These are phyloP conservation scores for Falcaria lacertinaria DNA, from an alignment of 2,888 invertebrate species.

Conservation along the genomic window DNA sequence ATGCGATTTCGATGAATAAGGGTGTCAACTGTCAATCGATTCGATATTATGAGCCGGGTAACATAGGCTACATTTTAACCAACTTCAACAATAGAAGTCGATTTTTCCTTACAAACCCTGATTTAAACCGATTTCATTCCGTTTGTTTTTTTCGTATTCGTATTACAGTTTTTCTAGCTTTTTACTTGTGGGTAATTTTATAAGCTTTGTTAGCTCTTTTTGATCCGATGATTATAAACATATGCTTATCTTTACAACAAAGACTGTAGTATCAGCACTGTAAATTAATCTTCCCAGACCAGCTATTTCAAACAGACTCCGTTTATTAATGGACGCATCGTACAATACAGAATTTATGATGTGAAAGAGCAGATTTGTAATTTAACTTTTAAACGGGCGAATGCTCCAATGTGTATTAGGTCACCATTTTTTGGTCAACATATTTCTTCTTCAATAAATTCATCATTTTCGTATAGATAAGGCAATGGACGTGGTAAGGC, in stretches of 20 bases:
- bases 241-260: background rate
- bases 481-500: slow-evolving; percentile 18
- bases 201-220: too few species aligned
- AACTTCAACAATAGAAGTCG: too few species aligned
- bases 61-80: too few species aligned
- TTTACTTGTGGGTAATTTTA: too few species aligned
- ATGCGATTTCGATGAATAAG: too few species aligned
- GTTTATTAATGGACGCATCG: background rate
- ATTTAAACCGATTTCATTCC: too few species aligned
- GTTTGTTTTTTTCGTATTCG: too few species aligned
- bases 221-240: too few species aligned
- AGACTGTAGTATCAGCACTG: background rate
- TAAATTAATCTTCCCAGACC: background rate
- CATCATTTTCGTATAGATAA: slow-evolving; percentile 19
- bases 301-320: background rate
- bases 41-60: too few species aligned
- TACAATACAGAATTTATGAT: background rate
- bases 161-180: too few species aligned
- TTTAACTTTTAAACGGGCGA: background rate
- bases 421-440: background rate
- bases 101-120: too few species aligned
- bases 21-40: too few species aligned
- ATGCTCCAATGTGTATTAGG: background rate
- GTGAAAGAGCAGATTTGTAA: background rate
- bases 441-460: slow-evolving; percentile 14